Conservation (phyloP, 2,113 vertebrate genomes). For the Phylloscopus whistleri region DNA sequence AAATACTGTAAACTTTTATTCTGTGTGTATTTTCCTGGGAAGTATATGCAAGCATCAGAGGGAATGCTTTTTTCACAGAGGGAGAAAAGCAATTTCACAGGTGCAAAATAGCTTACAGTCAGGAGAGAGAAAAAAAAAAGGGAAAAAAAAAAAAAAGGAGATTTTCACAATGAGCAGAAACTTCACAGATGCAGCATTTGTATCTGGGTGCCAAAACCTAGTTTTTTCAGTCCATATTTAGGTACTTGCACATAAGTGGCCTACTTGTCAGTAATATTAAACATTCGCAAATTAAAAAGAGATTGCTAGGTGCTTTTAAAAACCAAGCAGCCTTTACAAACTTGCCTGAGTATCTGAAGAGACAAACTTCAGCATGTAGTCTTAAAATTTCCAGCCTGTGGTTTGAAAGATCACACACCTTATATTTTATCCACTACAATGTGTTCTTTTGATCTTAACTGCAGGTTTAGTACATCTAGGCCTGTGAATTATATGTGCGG, state of each 20-base stretch:
- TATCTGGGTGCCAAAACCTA: conserved; percentile 2
- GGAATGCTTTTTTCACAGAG: background rate
- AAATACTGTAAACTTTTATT: background rate
- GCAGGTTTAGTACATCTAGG: conserved; percentile 52
- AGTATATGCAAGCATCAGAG: background rate
- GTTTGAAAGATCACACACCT: conserved; percentile 1
- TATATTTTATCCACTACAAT: conserved; percentile 22
- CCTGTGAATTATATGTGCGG: conserved; percentile 42
- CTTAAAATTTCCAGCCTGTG: background rate
- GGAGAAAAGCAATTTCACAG: background rate
- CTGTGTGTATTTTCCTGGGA: background rate
- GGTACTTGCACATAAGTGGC: conserved; percentile 27
- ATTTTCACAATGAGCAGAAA: conserved; percentile 43
- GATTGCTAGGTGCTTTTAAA: background rate
- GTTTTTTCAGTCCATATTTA: conserved; percentile 51
- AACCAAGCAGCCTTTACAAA: background rate
- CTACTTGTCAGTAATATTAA: conserved; percentile 46
- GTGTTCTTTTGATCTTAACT: conserved; percentile 49
- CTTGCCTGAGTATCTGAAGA: background rate
- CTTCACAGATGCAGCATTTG: background rate
- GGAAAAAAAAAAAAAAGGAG: background rate
- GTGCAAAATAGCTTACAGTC: background rate
- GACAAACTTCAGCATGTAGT: background rate
- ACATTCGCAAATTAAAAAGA: background rate
- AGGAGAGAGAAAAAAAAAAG: background rate